Base-by-base conservation (phyloP, 1,140 invertebrate species). In the Brachionus plicatilis region DNA sequence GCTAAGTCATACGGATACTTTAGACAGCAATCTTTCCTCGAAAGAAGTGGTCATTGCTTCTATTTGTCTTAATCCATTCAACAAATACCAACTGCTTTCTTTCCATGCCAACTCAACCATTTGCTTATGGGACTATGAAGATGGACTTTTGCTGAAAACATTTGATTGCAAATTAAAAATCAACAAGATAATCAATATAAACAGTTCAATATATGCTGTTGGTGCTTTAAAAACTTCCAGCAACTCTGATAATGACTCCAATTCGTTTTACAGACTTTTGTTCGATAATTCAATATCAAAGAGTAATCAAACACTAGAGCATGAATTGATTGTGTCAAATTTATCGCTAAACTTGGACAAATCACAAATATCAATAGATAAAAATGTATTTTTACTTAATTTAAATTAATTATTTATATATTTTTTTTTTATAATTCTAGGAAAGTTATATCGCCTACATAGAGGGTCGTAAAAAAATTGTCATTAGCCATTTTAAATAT, bases 51-150 rank as follows among this genome's bases (percentile, higher is more conserved):
- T 4, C 43, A 82, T 82, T 24, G 53, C 11, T 20, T 82, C 65
- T 9, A 65, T 82, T 33, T 82, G 79, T 17, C 24, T 82, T 5
- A 82, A 82, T 65, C 79, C 79, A 9, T 45, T 20, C 43, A 82
- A 82, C 33, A 82, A 82, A 68, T 82, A 65, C 20, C 79, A 82
- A 29, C 33, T 82, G 2, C 43, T 82, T 9, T 29, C 37, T 45
- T 65, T 82, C 41, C 79, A 82, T 66, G 29, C n/a, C 24, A 70
- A 83, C 53, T 56, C 50, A 3, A n/a, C 47, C 3, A 72, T 72
- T 37, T 68, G 60, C 65, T 6, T 83, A 33, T 83, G 82, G 82
- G 82, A 83, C 37, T 83, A 83, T 70, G 82, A 83, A 11, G 82
- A 83, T 20, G 82, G 82, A 17, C 27, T 83, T 7, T 45, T 83